phyloP scores from a whole-genome alignment of 2,113 vertebrate species.

The Brachypodius melanocephalos region DNA sequence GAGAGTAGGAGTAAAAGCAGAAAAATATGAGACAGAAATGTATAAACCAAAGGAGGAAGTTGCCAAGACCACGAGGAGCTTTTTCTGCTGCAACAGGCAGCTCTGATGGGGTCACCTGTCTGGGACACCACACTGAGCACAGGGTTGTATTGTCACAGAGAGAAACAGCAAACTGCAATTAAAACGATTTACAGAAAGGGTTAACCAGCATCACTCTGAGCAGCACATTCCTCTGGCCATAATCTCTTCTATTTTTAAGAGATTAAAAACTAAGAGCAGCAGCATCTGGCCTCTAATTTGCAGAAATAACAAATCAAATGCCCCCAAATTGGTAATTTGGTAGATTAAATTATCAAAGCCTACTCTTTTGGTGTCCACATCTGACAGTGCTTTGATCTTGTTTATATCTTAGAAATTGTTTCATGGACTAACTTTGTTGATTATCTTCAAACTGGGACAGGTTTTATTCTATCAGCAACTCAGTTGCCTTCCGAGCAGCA shows the following conservation, averaged over 20 bases:
- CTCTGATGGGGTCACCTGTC: background rate
- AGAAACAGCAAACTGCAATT: background rate
- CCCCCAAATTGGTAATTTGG: conserved; percentile 29
- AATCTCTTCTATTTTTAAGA: conserved; percentile 58
- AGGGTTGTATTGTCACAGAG: background rate
- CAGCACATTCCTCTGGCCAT: background rate
- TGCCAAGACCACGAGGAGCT: fast-evolving
- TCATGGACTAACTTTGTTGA: conserved; percentile 44
- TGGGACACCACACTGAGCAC: background rate
- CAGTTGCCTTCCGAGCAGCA: background rate
- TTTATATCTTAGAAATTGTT: conserved; percentile 44
- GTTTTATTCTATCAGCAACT: conserved; percentile 44
- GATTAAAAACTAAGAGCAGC: conserved; percentile 21
- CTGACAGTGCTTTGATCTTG: conserved; percentile 37
- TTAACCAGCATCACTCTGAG: background rate
- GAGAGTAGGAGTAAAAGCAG: background rate
- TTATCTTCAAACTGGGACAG: conserved; percentile 54
- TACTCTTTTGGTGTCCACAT: conserved; percentile 1
- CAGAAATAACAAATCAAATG: conserved; percentile 46
- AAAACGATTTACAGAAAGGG: background rate
- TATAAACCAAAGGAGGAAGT: background rate
- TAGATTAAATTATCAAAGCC: conserved; percentile 60
- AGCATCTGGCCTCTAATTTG: background rate
- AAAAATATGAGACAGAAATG: background rate
- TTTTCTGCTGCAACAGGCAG: background rate